phyloP scores from a whole-genome alignment of 2,888 invertebrate species.

The Gandaritis pyraliata region DNA sequence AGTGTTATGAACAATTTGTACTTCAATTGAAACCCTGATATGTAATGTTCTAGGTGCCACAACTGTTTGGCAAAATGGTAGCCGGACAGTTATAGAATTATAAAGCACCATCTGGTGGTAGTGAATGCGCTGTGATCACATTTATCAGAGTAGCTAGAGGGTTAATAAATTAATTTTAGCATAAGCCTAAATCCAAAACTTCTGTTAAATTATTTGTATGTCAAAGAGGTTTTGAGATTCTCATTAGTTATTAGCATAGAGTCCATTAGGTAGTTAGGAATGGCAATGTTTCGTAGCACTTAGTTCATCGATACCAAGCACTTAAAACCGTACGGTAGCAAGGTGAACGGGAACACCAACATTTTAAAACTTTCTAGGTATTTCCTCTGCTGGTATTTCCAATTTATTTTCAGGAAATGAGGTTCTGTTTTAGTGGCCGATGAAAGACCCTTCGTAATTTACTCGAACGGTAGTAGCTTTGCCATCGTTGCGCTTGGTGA shows the following conservation, averaged over 20 bases:
- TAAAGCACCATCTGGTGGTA: no score
- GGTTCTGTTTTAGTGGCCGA: conserved; percentile 3
- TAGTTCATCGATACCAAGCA: neutral
- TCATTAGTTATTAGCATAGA: no score
- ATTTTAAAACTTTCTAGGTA: conserved; percentile 4
- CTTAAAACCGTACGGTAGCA: neutral
- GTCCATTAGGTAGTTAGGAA: no score
- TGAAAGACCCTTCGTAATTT: conserved; percentile 14
- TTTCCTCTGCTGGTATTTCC: conserved; percentile 9
- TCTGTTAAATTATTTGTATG: no score
- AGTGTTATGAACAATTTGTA: conserved; percentile 84
- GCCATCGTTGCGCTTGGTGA: conserved; percentile 7
- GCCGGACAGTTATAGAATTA: no score
- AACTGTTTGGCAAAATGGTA: no score
- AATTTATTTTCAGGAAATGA: conserved; percentile 13
- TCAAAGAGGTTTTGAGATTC: no score
- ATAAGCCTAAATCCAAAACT: no score
- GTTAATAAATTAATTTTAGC: no score
- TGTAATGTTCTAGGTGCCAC: neutral
- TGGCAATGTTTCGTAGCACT: neutral
- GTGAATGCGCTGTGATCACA: no score
- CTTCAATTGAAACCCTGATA: conserved; percentile 59
- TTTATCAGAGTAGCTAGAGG: no score
- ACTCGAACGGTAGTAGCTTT: conserved; percentile 3
- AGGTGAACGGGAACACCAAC: neutral